Base-by-base conservation (phyloP, 2,113 vertebrate genomes). In the Coptodon bakossiorum region DNA sequence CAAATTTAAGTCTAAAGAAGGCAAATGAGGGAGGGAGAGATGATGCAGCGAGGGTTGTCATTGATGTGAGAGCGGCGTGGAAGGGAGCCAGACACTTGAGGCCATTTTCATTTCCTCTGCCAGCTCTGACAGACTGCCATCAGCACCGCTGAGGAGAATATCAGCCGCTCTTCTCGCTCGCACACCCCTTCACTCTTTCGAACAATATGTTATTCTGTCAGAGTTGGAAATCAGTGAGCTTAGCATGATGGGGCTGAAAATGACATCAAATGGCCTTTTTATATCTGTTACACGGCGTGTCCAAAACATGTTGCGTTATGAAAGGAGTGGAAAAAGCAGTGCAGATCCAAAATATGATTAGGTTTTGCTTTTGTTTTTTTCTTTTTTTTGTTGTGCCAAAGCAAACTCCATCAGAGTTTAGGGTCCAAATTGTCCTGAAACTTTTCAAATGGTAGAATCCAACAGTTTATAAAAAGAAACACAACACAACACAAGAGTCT, bases 161-260 rank as follows among this genome's bases (percentile, higher is more conserved):
- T 93, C 87, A 86, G 89, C 87, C 88, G 7, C 90, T 84, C 90
- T 84, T 79, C 45, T 87, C 90, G 31, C 90, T 86, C 48, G 43
- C 40, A 52, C 85, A 80, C 89, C 45, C n/a, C 88, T 94, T 93
- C 81, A 56, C 88, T 94, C 88, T 89, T 88, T 92, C 89, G 91
- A 95, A 95, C 95, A 96, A 94, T 95, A 93, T 95, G 93, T 85
- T 92, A 93, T 94, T 95, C 92, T 94, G 88, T 94, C 92, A 91
- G 91, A 94, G 84, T 89, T 91, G 90, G 87, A 94, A 84, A 91
- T 90, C 86, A 86, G 81, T 34, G 84, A 91, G 93, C 85, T 88
- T 94, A 94, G 93, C 91, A 89, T 89, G 91, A 95, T 93, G 86
- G 93, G 78, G 86, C 91, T 89, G 90, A 93, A 89, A 93, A 92